phyloP scores from a whole-genome alignment of 1,140 invertebrate genomes.

The Bombyx mandarina region DNA sequence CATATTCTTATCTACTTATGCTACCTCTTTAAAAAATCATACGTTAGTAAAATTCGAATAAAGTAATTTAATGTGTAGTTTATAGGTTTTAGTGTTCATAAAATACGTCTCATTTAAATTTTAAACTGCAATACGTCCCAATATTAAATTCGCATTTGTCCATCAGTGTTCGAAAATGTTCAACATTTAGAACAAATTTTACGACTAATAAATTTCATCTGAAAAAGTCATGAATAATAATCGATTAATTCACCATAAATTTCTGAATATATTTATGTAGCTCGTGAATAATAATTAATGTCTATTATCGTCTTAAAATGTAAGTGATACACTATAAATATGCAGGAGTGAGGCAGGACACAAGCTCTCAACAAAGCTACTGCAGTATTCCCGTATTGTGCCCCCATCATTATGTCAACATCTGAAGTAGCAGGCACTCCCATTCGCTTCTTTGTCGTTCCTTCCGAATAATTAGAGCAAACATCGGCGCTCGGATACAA shows the following conservation, averaged over 20 bases:
- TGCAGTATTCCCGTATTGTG: constrained; percentile 42
- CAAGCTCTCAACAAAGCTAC: constrained; percentile 46
- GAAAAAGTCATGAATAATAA: neutral
- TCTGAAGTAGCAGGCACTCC: constrained; percentile 48
- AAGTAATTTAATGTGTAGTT: too few species aligned
- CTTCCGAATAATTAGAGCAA: constrained; percentile 63
- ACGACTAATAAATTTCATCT: constrained; percentile 2
- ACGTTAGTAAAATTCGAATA: too few species aligned
- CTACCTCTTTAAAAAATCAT: neutral
- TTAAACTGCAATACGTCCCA: too few species aligned
- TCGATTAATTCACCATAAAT: too few species aligned
- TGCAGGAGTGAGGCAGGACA: constrained; percentile 53
- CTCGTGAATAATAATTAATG: neutral
- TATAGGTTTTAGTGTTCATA: too few species aligned
- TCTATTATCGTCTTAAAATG: constrained; percentile 5
- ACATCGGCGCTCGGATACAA: constrained; percentile 36
- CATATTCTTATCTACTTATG: constrained; percentile 39
- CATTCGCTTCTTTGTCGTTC: constrained; percentile 52
- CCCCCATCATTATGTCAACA: constrained; percentile 43
- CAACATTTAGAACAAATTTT: neutral
- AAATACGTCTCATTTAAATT: too few species aligned
- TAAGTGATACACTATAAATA: constrained; percentile 46
- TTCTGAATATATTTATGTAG: too few species aligned
- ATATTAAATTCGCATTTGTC: too few species aligned
- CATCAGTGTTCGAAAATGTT: too few species aligned